A percentile compares a stretch with the other conserved stretches of the same genome.
phyloP scores from a whole-genome alignment of 2,888 invertebrate species.

The Tipula vernalis region DNA sequence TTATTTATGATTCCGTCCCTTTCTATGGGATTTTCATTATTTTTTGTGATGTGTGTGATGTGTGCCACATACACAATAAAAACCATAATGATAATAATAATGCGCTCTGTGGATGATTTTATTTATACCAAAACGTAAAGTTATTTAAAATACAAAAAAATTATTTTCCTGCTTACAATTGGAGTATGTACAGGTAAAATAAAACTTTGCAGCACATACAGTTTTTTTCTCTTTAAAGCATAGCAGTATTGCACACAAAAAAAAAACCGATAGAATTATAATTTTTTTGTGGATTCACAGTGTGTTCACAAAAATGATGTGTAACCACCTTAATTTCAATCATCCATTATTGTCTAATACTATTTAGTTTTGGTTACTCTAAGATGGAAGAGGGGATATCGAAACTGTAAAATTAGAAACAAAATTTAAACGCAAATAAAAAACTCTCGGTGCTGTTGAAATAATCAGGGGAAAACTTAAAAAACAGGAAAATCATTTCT shows the following conservation, averaged over 20 bases:
- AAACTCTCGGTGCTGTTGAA: background rate
- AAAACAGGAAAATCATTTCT: background rate
- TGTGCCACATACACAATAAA: background rate
- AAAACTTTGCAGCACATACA: too few relatives aligned
- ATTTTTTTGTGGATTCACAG: too few relatives aligned
- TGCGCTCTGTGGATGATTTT: background rate
- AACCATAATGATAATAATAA: background rate
- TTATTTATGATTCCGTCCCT: background rate
- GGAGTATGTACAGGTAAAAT: too few relatives aligned
- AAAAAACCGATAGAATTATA: too few relatives aligned
- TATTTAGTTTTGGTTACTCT: too few relatives aligned
- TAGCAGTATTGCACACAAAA: too few relatives aligned
- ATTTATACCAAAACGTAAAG: background rate
- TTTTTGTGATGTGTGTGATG: background rate
- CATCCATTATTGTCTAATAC: too few relatives aligned
- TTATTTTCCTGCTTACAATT: too few relatives aligned
- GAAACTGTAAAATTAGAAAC: background rate
- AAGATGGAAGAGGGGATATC: background rate
- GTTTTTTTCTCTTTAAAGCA: too few relatives aligned
- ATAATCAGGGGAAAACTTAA: background rate
- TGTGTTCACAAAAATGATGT: too few relatives aligned
- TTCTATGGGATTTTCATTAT: background rate
- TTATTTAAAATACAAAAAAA: background rate
- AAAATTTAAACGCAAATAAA: background rate
- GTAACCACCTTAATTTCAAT: too few relatives aligned